These are phyloP conservation scores for Nipponia nippon DNA, from an alignment of 2,113 vertebrate genomes.

Conservation along the genomic window DNA sequence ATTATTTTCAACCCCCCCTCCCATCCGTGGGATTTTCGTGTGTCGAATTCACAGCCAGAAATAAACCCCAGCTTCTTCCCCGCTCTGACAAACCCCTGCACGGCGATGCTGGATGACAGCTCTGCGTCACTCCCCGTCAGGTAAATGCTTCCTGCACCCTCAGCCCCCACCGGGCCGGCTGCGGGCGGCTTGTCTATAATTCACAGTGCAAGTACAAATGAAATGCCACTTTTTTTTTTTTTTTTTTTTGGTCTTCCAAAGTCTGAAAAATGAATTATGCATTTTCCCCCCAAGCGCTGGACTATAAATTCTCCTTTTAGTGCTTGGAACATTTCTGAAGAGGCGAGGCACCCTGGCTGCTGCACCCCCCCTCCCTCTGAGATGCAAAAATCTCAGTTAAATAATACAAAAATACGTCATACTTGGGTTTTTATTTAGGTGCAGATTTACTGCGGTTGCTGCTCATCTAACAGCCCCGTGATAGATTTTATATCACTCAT, in stretches of 20 bases:
- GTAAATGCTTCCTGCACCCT: background rate
- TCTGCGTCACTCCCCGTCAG: rapidly evolving
- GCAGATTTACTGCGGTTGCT: background rate
- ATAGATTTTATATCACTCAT: background rate
- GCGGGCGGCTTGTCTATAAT: background rate
- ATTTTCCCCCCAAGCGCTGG: background rate
- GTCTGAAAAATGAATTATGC: background rate
- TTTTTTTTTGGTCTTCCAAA: background rate
- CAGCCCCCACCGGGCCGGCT: rapidly evolving
- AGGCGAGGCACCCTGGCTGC: background rate
- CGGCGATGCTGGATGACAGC: background rate
- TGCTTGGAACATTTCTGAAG: background rate
- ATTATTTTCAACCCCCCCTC: background rate
- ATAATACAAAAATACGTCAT: background rate
- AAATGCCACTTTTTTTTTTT: background rate
- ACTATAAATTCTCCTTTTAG: background rate
- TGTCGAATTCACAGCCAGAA: background rate
- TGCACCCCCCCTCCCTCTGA: background rate
- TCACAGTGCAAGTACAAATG: background rate
- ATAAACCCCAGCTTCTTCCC: background rate
- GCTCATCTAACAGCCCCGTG: background rate
- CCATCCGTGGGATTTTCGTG: rapidly evolving
- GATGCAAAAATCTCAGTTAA: background rate
- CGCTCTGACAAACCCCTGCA: rapidly evolving
- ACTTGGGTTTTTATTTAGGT: background rate